Evolutionary conservation across 2,113 vertebrate species (phyloP), one percentile per base, ranked within the genome.

Genomic region (Pelobates fuscus): DNA sequence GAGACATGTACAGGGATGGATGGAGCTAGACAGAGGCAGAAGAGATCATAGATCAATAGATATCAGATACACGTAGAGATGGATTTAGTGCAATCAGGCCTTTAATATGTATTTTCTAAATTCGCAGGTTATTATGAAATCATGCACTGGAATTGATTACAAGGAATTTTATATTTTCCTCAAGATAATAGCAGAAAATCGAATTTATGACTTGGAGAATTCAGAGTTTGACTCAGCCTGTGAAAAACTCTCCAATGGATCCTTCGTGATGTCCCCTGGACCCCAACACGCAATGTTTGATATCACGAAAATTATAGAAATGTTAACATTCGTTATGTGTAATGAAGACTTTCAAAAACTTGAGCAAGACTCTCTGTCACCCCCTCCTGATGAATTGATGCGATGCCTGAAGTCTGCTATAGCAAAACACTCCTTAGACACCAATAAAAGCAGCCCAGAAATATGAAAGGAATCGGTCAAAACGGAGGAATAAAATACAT

Each of bases 61-160:
- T n/a, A n/a, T n/a, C n/a, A n/a, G n/a, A n/a, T n/a, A n/a, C n/a
- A n/a, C n/a, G n/a, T n/a, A n/a, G n/a, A n/a, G n/a, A n/a, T n/a
- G n/a, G n/a, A n/a, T n/a, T n/a, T n/a, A n/a, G n/a, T n/a, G n/a
- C n/a, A n/a, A n/a, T n/a, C n/a, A n/a, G n/a, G n/a, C n/a, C n/a
- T n/a, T n/a, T n/a, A n/a, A n/a, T n/a, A n/a, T n/a, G n/a, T n/a
- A 20, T 37, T 30, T 70, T 3, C 69, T 2, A 3, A 2, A 0
- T 1, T 3, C 20, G 1, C 37, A 99, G 97, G 83, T 98, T 75
- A 94, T 98, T 81, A 94, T 98, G 96, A 96, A 93, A 80, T 93
- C 96, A 8, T 99, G 96, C 86, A 92, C 95, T 0, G 97, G 97
- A 26, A 98, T 99, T 8, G 87, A 97, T 78, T 98, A 95, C 30